Evolutionary conservation across 1,140 invertebrate species (phyloP).

Genomic region (Araneus ventricosus): DNA sequence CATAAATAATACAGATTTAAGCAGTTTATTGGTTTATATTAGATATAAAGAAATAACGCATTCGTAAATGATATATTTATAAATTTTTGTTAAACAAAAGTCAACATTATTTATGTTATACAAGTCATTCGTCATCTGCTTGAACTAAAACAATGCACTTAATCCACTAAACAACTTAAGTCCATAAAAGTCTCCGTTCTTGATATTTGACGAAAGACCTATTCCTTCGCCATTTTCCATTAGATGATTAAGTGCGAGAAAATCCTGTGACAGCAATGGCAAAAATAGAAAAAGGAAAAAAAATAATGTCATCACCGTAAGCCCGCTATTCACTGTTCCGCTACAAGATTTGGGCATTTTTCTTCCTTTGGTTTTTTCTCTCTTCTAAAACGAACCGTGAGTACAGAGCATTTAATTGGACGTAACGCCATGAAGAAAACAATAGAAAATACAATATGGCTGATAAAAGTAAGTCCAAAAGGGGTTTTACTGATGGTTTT

Average conservation of each 20-base stretch:
- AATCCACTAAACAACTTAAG: constrained; percentile 19
- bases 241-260: constrained; percentile 38
- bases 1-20: no score
- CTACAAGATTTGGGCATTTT: not conserved
- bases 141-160: not conserved
- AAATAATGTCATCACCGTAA: constrained; percentile 35
- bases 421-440: constrained; percentile 9
- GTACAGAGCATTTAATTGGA: constrained; percentile 24
- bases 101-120: no score
- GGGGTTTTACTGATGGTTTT: no score
- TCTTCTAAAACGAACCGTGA: not conserved
- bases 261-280: constrained; percentile 1
- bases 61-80: no score
- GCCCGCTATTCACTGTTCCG: no score
- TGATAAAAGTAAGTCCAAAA: constrained; percentile 34
- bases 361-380: not conserved
- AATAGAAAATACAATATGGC: not conserved
- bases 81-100: no score
- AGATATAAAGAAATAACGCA: no score
- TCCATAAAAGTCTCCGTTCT: not conserved
- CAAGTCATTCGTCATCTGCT: not conserved
- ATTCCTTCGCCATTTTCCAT: not conserved
- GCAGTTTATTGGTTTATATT: no score
- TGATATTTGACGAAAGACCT: constrained; percentile 26
- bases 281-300: not conserved